phyloP scores from a whole-genome alignment of 2,797 vertebrate species.

The Eidolon dupreanum region DNA sequence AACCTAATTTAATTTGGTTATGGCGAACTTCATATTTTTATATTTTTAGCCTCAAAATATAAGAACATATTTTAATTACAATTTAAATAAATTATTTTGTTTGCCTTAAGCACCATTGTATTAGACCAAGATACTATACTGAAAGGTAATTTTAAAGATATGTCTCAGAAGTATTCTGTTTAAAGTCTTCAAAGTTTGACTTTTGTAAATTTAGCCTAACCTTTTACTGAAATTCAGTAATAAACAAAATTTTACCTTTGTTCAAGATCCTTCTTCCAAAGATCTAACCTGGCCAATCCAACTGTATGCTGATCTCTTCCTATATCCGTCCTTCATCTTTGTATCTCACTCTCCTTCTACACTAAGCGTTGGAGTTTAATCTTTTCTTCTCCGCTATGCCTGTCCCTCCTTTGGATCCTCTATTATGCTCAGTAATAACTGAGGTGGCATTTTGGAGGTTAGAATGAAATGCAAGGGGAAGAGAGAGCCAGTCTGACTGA shows the following conservation, averaged over 20 bases:
- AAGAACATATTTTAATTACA: not conserved
- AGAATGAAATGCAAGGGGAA: not conserved
- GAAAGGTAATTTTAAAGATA: not conserved
- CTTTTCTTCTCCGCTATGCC: not conserved
- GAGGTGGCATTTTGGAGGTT: not conserved
- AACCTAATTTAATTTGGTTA: not conserved
- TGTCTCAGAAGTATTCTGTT: not conserved
- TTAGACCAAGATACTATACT: not conserved
- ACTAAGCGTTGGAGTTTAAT: not conserved
- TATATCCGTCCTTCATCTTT: not conserved
- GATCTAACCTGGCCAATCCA: not conserved
- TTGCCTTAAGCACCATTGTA: not conserved
- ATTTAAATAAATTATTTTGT: not conserved
- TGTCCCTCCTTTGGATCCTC: not conserved
- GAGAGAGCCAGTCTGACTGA: not conserved
- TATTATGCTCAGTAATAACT: not conserved
- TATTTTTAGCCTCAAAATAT: not conserved
- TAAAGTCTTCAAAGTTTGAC: not conserved
- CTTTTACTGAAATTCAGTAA: not conserved
- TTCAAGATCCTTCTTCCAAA: not conserved
- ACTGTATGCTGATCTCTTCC: not conserved
- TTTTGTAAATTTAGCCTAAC: not conserved
- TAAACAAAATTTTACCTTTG: not conserved
- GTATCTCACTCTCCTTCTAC: not conserved
- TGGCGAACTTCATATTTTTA: not conserved